These are phyloP conservation scores for Piezodorus guildinii DNA, from an alignment of 1,140 invertebrate genomes.

Conservation along the genomic window DNA sequence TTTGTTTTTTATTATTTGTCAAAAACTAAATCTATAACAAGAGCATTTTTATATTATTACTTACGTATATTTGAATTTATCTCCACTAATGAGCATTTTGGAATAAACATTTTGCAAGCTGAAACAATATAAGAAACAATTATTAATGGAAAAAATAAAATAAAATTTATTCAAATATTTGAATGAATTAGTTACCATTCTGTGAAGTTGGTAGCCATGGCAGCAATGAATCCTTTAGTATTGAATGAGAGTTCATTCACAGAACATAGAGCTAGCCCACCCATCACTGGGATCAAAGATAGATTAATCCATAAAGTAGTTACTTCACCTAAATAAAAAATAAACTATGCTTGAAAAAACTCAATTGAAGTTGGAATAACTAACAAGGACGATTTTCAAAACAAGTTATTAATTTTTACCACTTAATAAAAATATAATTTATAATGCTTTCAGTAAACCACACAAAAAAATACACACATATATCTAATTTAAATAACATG, in stretches of 20 bases:
- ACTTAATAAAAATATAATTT: too few species aligned
- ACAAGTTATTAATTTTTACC: too few species aligned
- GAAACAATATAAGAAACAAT: conserved; percentile 30
- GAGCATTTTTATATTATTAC: conserved; percentile 30
- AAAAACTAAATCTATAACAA: too few species aligned
- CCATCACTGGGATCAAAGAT: conserved; percentile 75
- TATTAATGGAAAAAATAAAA: neutral
- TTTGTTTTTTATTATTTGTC: too few species aligned
- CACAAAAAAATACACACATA: too few species aligned
- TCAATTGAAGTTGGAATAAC: too few species aligned
- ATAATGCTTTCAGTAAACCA: too few species aligned
- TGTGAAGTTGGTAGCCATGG: conserved; percentile 68
- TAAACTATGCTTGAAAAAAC: too few species aligned
- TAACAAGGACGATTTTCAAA: too few species aligned
- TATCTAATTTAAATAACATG: too few species aligned
- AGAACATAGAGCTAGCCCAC: conserved; percentile 69
- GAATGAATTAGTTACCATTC: conserved; percentile 49
- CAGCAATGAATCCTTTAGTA: conserved; percentile 60
- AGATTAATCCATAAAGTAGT: conserved; percentile 65
- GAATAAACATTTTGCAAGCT: conserved; percentile 76
- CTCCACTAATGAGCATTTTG: conserved; percentile 68
- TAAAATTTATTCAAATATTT: conserved; percentile 7
- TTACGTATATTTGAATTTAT: conserved; percentile 70
- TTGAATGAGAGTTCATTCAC: conserved; percentile 74
- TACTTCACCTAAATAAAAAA: conserved; percentile 45